Percentiles rank a stretch among this genome's conserved stretches.
phyloP scores from a whole-genome alignment of 2,113 vertebrate species.

The Crotalus tigris region DNA sequence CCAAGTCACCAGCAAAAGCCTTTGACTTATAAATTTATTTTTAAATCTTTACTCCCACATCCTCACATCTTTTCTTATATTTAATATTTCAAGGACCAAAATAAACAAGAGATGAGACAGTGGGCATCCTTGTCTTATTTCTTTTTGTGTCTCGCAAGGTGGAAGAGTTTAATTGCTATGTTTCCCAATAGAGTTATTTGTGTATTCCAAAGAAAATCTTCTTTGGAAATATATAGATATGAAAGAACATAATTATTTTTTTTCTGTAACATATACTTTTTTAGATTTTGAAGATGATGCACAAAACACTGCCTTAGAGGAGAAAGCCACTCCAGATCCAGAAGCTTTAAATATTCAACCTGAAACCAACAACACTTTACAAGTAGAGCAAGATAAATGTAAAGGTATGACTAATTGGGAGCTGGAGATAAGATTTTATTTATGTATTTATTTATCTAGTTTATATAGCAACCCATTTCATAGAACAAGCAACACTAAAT shows the following conservation, averaged over 20 bases:
- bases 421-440: background rate
- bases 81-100: background rate
- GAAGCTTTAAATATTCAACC: conserved; percentile 40
- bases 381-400: conserved; percentile 58
- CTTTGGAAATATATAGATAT: background rate
- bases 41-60: background rate
- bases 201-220: background rate
- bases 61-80: background rate
- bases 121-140: background rate
- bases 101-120: background rate
- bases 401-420: conserved; percentile 45
- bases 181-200: background rate
- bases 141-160: background rate
- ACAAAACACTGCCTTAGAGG: conserved; percentile 43
- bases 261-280: conserved; percentile 18
- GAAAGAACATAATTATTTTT: background rate
- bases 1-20: background rate
- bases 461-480: background rate
- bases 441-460: background rate
- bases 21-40: background rate
- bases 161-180: background rate
- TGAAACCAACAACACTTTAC: conserved; percentile 29
- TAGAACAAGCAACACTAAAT: background rate
- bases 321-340: conserved; percentile 47
- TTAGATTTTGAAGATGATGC: conserved; percentile 52